Percentiles rank a stretch among this genome's conserved stretches.
Conservation (phyloP, 35 echinoderm and acorn worm genomes). For the Acanthaster planci region DNA sequence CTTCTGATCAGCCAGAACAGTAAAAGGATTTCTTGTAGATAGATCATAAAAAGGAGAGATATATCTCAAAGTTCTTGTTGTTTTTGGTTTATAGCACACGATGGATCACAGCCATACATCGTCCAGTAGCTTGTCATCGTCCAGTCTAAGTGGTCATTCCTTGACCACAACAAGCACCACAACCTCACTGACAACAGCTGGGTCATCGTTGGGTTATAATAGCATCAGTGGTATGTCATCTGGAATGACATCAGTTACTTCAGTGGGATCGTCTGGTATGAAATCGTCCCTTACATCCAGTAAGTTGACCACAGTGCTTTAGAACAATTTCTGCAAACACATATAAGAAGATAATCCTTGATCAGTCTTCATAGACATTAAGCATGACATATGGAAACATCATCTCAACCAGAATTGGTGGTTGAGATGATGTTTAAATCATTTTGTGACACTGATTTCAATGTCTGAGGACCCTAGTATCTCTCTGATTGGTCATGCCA, state of each 20-base stretch:
- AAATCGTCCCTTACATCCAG: slow-evolving; percentile 6
- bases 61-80: too few species aligned
- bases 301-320: background rate
- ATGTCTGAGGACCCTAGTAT: too few species aligned
- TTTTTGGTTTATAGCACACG: background rate
- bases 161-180: background rate
- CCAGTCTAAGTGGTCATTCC: slow-evolving; percentile 6
- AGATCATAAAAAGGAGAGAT: background rate
- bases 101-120: slow-evolving; percentile 11
- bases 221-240: slow-evolving; percentile 18
- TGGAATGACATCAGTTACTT: slow-evolving; percentile 1
- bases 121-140: background rate
- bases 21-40: background rate
- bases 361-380: too few species aligned
- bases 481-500: background rate
- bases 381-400: too few species aligned
- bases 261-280: background rate
- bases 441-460: too few species aligned
- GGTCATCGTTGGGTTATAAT: background rate
- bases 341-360: too few species aligned
- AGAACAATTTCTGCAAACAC: too few species aligned
- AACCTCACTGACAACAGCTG: background rate
- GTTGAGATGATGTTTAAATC: too few species aligned
- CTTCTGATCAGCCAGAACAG: slow-evolving; percentile 49
- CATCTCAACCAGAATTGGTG: too few species aligned